phyloP scores from a whole-genome alignment of 2,888 invertebrate genomes.

The Ceriagrion tenellum region DNA sequence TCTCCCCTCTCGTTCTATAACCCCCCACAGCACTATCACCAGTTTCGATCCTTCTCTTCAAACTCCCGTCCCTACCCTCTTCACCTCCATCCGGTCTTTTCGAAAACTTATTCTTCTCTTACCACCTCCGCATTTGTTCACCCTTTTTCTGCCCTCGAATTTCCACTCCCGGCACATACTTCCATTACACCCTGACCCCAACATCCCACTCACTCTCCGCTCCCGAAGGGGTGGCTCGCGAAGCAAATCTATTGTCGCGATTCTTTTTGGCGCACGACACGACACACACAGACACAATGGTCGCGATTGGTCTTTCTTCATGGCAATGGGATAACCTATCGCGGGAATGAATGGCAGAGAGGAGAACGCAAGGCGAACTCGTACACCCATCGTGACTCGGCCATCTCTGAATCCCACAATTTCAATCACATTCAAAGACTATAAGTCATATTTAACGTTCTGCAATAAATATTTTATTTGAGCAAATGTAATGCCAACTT shows the following conservation, averaged over 20 bases:
- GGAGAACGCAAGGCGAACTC: too few relatives aligned
- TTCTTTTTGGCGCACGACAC: background rate
- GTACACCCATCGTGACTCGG: too few relatives aligned
- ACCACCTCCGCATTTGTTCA: background rate
- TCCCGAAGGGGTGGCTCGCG: background rate
- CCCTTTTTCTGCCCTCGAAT: background rate
- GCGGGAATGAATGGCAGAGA: too few relatives aligned
- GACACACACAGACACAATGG: background rate
- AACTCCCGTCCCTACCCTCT: background rate
- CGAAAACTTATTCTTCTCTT: background rate
- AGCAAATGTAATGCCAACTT: too few relatives aligned
- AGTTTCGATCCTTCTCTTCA: background rate
- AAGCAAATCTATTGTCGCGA: background rate
- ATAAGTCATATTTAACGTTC: too few relatives aligned
- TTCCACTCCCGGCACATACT: background rate
- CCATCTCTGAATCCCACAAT: too few relatives aligned
- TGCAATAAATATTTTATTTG: too few relatives aligned
- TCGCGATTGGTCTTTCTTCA: background rate
- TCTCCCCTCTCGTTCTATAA: too few relatives aligned
- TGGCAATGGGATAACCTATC: background rate
- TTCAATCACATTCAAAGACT: too few relatives aligned
- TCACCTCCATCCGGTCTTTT: background rate
- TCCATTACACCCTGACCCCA: background rate
- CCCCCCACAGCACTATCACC: background rate
- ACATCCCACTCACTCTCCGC: background rate